Base-by-base conservation (phyloP, 1,140 invertebrate species). In the Drosophila ambigua region DNA sequence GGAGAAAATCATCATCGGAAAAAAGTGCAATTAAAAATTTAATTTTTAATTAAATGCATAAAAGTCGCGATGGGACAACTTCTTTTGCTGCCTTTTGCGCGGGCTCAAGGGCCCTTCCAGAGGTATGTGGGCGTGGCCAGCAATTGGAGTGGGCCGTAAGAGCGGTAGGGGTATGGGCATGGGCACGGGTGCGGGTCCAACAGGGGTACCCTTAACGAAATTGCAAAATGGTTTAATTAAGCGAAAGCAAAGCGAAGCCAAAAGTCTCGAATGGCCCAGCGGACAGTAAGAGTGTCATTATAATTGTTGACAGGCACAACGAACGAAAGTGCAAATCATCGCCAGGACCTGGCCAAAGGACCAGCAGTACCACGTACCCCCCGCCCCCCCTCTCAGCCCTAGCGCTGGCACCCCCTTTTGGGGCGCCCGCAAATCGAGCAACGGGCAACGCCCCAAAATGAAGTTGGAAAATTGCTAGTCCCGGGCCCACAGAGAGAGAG, bases 261-360 rank as follows among this genome's bases (percentile, higher is more conserved):
- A 73, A 71, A 52, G 53, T 75, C 72, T 64, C 75, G 77, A 87
- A 87, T 87, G 82, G 78, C 20, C 20, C 20, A 20, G 20, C 82
- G 71, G 82, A 81, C 82, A 87, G 79, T 82, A 82, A 76, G 82
- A 85, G 74, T 87, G 83, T 88, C 83, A 87, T 87, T 85, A 88
- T 82, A 82, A 87, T 82, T 71, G 79, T 67, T 58, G 65, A 59
- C 64, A 71, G 59, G 49, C 68, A 58, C 52, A 73, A 67, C 77
- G 64, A 69, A 49, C 57, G 50, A 69, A 79, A 82, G 66, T 79
- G 76, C 76, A 79, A 84, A 83, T 83, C 64, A 83, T 83, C 59
- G 65, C 43, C 55, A 78, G 73, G 60, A 77, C 64, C 39, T 53
- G n/a, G 16, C 6, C 65, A n/a, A 69, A 65, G 64, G 51, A 58